These are phyloP conservation scores for Accipiter virgatus DNA, from an alignment of 2,113 vertebrate species.

Conservation along the genomic window DNA sequence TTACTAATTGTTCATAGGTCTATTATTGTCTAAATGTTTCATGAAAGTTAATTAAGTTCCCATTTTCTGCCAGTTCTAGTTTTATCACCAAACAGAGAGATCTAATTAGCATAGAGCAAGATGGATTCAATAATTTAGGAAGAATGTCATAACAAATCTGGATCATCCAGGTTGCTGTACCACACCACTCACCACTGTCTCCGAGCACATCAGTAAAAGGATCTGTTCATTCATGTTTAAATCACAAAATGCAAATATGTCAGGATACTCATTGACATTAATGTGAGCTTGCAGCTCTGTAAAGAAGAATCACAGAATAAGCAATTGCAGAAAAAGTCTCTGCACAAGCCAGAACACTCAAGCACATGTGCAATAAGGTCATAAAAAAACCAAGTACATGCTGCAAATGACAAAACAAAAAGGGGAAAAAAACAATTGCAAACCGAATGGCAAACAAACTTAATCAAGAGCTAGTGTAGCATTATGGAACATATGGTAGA, in stretches of 20 bases:
- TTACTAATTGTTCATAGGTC: conserved; percentile 30
- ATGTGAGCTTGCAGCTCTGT: conserved; percentile 14
- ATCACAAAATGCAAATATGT: conserved; percentile 22
- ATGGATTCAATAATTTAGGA: conserved; percentile 28
- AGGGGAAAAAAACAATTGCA: not conserved
- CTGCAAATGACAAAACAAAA: not conserved
- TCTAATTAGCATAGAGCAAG: conserved; percentile 41
- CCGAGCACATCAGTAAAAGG: not conserved
- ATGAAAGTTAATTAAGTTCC: conserved; percentile 35
- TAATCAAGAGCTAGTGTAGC: conserved; percentile 25
- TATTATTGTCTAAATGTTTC: conserved; percentile 47
- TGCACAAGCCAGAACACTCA: not conserved
- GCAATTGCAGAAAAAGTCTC: not conserved
- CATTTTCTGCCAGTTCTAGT: conserved; percentile 34
- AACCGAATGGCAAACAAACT: not conserved
- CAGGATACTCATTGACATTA: not conserved
- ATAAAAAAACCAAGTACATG: not conserved
- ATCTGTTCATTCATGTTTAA: not conserved
- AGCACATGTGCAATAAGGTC: not conserved
- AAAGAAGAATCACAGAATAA: conserved; percentile 10
- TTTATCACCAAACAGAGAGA: conserved; percentile 28
- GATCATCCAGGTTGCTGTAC: not conserved
- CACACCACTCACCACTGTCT: not conserved
- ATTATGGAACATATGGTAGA: not conserved
- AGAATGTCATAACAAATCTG: conserved; percentile 28